Percentiles rank a stretch among this genome's conserved stretches.
phyloP scores from a whole-genome alignment of 2,888 invertebrate genomes.

The Heliconius erato region DNA sequence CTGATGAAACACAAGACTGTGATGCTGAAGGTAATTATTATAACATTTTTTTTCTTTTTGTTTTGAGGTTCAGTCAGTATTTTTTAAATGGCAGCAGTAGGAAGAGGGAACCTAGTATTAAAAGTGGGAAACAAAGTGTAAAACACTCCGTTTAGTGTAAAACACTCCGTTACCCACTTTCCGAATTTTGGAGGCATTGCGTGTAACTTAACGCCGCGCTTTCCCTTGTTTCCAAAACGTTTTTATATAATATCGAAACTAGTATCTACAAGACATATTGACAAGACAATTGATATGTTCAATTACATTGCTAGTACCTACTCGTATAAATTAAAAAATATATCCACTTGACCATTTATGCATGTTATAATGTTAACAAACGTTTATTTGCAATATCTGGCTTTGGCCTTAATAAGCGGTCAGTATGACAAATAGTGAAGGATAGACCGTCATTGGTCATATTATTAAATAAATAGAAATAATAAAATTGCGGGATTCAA shows the following conservation, averaged over 20 bases:
- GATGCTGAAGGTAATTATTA: constrained; percentile 90
- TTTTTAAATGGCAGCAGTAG: too few species aligned
- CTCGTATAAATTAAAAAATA: neutral
- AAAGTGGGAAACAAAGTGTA: too few species aligned
- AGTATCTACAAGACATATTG: neutral
- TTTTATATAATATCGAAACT: neutral
- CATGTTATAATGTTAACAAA: neutral
- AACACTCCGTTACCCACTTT: too few species aligned
- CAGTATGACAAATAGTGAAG: constrained; percentile 11
- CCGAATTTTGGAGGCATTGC: too few species aligned
- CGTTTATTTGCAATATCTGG: constrained; percentile 9
- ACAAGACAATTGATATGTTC: neutral
- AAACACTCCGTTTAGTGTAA: too few species aligned
- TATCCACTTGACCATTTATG: neutral
- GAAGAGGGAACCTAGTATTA: too few species aligned
- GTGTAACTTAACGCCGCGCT: too few species aligned
- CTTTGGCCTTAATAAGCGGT: constrained; percentile 31
- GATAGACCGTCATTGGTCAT: neutral
- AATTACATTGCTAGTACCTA: neutral
- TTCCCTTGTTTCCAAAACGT: too few species aligned
- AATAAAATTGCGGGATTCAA: too few species aligned
- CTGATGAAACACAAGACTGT: constrained; percentile 92
- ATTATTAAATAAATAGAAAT: too few species aligned
- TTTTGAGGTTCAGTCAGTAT: too few species aligned
- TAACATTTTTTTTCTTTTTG: too few species aligned